Conservation (phyloP, 35 echinoderm and acorn worm genomes). For the Anneissia japonica region DNA sequence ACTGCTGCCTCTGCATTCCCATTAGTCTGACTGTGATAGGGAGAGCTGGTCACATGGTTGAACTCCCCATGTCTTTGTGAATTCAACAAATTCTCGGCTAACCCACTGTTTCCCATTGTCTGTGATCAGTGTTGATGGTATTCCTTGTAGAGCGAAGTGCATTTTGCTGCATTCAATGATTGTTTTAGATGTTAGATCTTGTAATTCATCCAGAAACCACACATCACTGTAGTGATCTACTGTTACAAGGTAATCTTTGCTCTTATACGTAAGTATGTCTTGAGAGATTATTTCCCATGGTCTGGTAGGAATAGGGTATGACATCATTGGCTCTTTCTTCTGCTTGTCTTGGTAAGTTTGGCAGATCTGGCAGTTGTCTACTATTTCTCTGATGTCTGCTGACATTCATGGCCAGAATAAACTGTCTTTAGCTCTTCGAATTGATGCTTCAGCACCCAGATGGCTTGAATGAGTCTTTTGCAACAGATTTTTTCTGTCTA, state of each 20-base stretch:
- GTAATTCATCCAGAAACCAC: constrained; percentile 37
- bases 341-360: constrained; percentile 19
- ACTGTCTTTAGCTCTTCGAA: constrained; percentile 40
- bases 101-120: constrained; percentile 13
- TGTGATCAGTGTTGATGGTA: constrained; percentile 1
- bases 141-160: constrained; percentile 17
- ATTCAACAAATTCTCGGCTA: neutral
- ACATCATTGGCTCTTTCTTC: constrained; percentile 46
- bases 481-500: constrained; percentile 25
- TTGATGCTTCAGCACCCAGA: constrained; percentile 46
- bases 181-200: neutral
- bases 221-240: constrained; percentile 41
- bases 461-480: constrained; percentile 22
- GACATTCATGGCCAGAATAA: constrained; percentile 55
- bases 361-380: constrained; percentile 31
- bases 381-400: constrained; percentile 26
- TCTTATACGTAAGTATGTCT: constrained; percentile 34
- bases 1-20: constrained; percentile 7
- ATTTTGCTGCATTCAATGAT: constrained; percentile 6
- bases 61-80: constrained; percentile 4
- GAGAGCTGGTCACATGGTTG: neutral
- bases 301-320: constrained; percentile 28
- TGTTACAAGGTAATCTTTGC: constrained; percentile 49
- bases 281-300: constrained; percentile 38
- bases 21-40: neutral